phyloP scores from a whole-genome alignment of 2,113 vertebrate genomes.

The Rhipidura dahli region DNA sequence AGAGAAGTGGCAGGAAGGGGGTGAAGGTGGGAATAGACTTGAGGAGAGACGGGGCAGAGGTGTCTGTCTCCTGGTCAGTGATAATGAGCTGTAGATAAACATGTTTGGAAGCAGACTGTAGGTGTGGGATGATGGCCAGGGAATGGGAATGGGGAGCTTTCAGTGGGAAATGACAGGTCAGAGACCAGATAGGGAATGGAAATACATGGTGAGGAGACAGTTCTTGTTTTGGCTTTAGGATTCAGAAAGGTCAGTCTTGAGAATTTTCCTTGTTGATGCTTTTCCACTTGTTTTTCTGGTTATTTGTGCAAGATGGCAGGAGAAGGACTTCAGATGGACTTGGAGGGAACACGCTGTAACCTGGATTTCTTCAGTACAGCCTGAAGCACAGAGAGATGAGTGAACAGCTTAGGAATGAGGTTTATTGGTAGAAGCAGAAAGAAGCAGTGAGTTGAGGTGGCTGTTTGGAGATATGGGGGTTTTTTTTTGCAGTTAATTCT shows the following conservation, averaged over 20 bases:
- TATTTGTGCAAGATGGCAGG: neutral
- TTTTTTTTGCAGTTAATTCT: neutral
- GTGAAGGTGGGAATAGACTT: neutral
- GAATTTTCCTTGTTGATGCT: constrained; percentile 13
- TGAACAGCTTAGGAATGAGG: neutral
- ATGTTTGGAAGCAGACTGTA: neutral
- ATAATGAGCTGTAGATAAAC: neutral
- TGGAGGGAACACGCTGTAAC: neutral
- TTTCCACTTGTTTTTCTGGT: constrained; percentile 7
- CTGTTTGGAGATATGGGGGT: fast-evolving
- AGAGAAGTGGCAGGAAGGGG: neutral
- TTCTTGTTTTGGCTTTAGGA: neutral
- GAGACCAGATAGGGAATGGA: neutral
- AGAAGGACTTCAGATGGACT: neutral
- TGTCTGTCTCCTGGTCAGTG: neutral
- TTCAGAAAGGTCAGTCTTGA: constrained; percentile 23
- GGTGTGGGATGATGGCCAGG: neutral
- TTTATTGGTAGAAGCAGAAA: neutral
- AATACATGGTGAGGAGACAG: neutral
- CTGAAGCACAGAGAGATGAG: neutral
- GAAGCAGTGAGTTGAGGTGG: neutral
- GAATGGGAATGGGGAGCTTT: neutral
- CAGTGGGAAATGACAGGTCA: neutral
- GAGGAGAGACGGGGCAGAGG: neutral
- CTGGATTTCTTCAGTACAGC: neutral